phyloP scores from a whole-genome alignment of 2,113 vertebrate species.

The Ahaetulla prasina region DNA sequence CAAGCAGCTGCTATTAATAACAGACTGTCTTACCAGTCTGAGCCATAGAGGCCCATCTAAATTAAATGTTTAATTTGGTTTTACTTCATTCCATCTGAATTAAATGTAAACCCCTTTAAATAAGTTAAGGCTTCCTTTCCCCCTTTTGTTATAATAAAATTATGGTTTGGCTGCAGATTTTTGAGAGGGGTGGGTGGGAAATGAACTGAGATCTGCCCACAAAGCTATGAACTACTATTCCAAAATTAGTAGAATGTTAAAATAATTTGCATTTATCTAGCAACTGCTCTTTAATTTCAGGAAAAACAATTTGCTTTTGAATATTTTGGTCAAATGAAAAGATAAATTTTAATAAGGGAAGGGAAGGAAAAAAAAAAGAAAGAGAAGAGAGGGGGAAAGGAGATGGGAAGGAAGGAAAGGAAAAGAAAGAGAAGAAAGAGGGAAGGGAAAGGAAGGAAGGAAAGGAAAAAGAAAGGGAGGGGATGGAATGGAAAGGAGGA shows the following conservation, averaged over 20 bases:
- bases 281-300: not conserved
- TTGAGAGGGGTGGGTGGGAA: not conserved
- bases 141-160: not conserved
- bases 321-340: not conserved
- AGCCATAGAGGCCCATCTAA: too few relatives aligned
- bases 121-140: not conserved
- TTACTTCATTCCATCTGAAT: not conserved
- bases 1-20: too few relatives aligned
- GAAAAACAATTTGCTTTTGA: not conserved
- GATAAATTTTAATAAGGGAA: not conserved
- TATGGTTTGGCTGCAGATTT: not conserved
- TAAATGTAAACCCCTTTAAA: not conserved
- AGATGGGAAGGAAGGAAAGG: not conserved
- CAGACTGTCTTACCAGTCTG: too few relatives aligned
- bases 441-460: too few relatives aligned
- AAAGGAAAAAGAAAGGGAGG: too few relatives aligned
- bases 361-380: too few relatives aligned
- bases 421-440: too few relatives aligned
- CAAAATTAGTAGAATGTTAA: not conserved
- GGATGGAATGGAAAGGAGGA: too few relatives aligned
- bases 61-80: not conserved
- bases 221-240: not conserved
- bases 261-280: not conserved
- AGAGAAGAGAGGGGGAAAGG: not conserved
- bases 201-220: not conserved